Percentiles rank a stretch among this genome's conserved stretches.
Evolutionary conservation across 2,797 vertebrate genomes (phyloP).

Genomic region (Cossypha niveicapilla): DNA sequence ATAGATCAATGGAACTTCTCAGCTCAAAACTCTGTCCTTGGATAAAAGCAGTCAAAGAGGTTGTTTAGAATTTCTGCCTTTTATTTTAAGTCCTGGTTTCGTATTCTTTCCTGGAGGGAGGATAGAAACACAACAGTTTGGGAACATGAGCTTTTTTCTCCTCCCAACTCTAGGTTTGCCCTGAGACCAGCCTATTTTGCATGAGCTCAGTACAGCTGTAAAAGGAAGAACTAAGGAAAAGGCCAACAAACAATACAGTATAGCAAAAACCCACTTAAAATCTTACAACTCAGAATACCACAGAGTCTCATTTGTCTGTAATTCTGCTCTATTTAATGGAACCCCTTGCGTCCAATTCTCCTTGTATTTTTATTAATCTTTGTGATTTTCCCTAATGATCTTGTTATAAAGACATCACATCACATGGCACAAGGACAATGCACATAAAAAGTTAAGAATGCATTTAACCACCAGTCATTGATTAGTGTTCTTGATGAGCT

Average conservation of each 20-base stretch:
- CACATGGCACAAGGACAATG: slow-evolving; percentile 11
- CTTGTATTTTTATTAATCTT: slow-evolving; percentile 35
- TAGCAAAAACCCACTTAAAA: background rate
- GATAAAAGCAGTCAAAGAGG: background rate
- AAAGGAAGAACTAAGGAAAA: background rate
- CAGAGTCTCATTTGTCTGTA: background rate
- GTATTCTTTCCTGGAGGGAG: slow-evolving; percentile 12
- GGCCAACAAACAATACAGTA: background rate
- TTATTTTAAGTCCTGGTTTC: slow-evolving; percentile 43
- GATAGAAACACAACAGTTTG: background rate
- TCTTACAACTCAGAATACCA: background rate
- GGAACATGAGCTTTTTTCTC: background rate
- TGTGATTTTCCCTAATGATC: slow-evolving; percentile 7
- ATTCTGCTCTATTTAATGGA: background rate
- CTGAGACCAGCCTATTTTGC: background rate
- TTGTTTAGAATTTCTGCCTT: slow-evolving; percentile 33
- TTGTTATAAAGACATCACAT: slow-evolving; percentile 30
- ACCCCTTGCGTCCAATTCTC: background rate
- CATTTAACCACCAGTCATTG: slow-evolving; percentile 23
- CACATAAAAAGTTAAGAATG: slow-evolving; percentile 47
- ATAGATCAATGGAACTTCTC: slow-evolving; percentile 16
- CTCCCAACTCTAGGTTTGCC: background rate
- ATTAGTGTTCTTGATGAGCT: background rate
- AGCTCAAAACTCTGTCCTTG: slow-evolving; percentile 13
- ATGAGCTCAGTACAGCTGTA: background rate